Conservation (phyloP, 2,888 invertebrate genomes). For the Xestia xanthographa region DNA sequence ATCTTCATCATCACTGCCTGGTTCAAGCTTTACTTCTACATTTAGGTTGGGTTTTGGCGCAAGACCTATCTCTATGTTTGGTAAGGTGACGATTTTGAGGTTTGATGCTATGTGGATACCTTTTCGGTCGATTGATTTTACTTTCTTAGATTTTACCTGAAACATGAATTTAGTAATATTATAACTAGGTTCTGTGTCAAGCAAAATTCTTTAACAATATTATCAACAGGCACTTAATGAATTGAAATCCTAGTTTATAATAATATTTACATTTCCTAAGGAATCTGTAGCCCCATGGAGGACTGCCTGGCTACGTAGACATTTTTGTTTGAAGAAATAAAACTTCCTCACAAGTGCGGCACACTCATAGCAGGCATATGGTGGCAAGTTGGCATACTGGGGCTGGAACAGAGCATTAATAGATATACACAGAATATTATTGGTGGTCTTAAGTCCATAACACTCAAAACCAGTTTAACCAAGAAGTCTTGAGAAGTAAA, state of each 20-base stretch:
- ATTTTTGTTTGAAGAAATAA: slow-evolving; percentile 79
- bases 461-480: neutral
- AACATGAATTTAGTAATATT: neutral
- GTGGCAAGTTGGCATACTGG: slow-evolving; percentile 73
- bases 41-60: neutral
- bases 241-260: neutral
- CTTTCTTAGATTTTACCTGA: slow-evolving; percentile 72
- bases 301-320: slow-evolving; percentile 76
- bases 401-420: slow-evolving; percentile 67
- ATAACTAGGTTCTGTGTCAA: too few relatives aligned
- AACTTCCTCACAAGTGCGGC: slow-evolving; percentile 79
- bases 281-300: slow-evolving; percentile 75
- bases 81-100: slow-evolving; percentile 44
- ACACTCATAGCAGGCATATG: slow-evolving; percentile 83
- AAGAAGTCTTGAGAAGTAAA: neutral
- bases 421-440: neutral
- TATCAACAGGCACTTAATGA: neutral
- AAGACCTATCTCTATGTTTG: slow-evolving; percentile 46
- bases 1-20: slow-evolving; percentile 36
- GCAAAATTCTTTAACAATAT: neutral
- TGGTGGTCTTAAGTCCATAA: neutral
- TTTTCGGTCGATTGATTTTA: slow-evolving; percentile 74
- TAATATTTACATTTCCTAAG: slow-evolving; percentile 75
- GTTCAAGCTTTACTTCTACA: slow-evolving; percentile 38
- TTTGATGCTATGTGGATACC: slow-evolving; percentile 70